These are phyloP conservation scores for Calephelis virginiensis DNA, from an alignment of 1,140 invertebrate species.

Conservation along the genomic window DNA sequence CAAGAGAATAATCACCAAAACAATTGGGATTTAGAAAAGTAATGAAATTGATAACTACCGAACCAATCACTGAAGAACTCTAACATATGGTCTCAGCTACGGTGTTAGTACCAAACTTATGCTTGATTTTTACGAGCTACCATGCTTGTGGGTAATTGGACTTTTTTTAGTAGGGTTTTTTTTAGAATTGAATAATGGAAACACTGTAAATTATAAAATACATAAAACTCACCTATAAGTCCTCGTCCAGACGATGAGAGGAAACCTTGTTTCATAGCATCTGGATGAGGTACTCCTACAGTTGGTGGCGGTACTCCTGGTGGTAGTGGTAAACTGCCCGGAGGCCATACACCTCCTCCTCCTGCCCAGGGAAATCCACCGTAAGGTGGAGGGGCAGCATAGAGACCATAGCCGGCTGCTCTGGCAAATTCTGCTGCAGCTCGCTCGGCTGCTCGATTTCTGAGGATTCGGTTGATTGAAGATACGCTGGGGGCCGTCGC, in stretches of 20 bases:
- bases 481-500: conserved; percentile 93
- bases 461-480: conserved; percentile 94
- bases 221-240: conserved; percentile 57
- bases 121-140: too few relatives aligned
- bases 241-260: conserved; percentile 71
- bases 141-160: too few relatives aligned
- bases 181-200: too few relatives aligned
- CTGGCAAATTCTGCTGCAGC: conserved; percentile 95
- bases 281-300: conserved; percentile 73
- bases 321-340: conserved; percentile 69
- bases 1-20: too few relatives aligned
- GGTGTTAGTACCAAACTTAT: too few relatives aligned
- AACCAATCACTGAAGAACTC: too few relatives aligned
- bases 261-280: conserved; percentile 80
- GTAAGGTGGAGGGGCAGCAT: conserved; percentile 86
- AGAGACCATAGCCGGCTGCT: conserved; percentile 93
- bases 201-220: neutral
- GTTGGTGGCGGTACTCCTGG: conserved; percentile 75
- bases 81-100: too few relatives aligned
- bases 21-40: too few relatives aligned
- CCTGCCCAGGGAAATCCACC: conserved; percentile 80
- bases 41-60: too few relatives aligned
- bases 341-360: conserved; percentile 76
- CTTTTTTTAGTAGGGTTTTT: too few relatives aligned
- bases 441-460: conserved; percentile 94